Evolutionary conservation across 2,888 invertebrate species (phyloP).

Genomic region (Glomeris marginata): DNA sequence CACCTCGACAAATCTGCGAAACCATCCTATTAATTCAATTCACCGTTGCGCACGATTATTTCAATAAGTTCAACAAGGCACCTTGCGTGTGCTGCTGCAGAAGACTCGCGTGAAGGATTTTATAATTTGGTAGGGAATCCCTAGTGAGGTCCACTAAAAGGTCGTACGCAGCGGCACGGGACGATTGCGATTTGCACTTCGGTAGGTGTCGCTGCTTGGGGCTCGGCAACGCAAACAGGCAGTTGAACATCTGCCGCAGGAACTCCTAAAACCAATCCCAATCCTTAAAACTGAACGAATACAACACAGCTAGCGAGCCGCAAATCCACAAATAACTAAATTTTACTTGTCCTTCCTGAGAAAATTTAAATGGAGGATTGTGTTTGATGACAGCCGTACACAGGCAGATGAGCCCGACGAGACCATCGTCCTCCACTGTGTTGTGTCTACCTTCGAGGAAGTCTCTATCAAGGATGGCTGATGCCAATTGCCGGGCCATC

Average conservation of each 20-base stretch:
- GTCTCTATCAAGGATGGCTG: constrained; percentile 59
- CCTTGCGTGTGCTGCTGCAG: constrained; percentile 72
- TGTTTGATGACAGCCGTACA: constrained; percentile 79
- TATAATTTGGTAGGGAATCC: constrained; percentile 70
- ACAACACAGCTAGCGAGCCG: too few species aligned
- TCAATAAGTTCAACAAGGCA: too few species aligned
- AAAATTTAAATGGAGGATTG: constrained; percentile 69
- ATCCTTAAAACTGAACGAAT: constrained; percentile 14
- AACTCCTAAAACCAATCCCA: constrained; percentile 24
- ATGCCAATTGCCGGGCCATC: constrained; percentile 47
- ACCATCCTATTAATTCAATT: too few species aligned
- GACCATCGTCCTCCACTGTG: constrained; percentile 74
- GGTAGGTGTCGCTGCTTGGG: constrained; percentile 71
- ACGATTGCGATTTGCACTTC: constrained; percentile 77
- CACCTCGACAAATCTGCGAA: neutral
- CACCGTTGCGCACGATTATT: too few species aligned
- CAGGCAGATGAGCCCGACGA: constrained; percentile 72
- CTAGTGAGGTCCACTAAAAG: constrained; percentile 74
- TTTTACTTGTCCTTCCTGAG: constrained; percentile 48
- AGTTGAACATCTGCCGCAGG: constrained; percentile 54
- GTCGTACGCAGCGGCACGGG: constrained; percentile 81
- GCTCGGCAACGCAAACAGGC: constrained; percentile 77
- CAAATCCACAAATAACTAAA: neutral
- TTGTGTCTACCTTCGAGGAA: constrained; percentile 66
- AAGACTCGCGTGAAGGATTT: constrained; percentile 63